These are phyloP conservation scores for Dermochelys coriacea DNA, from an alignment of 2,797 vertebrate species.

Conservation along the genomic window DNA sequence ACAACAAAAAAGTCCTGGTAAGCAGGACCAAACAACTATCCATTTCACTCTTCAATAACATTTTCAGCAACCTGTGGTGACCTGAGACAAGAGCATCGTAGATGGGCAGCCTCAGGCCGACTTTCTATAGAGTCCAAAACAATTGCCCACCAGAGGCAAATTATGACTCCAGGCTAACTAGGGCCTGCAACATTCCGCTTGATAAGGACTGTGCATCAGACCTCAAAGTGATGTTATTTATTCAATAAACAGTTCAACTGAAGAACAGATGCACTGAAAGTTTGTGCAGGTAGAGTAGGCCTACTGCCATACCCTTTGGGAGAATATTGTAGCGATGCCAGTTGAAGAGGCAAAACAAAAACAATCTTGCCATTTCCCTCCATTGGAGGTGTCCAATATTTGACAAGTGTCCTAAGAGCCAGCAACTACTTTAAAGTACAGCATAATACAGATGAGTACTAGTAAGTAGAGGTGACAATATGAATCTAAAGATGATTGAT, in stretches of 20 bases:
- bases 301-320: background rate
- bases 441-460: background rate
- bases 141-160: background rate
- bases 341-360: background rate
- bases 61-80: background rate
- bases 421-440: background rate
- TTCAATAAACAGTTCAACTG: background rate
- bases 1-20: background rate
- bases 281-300: background rate
- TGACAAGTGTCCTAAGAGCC: background rate
- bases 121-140: background rate
- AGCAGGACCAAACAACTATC: background rate
- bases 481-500: background rate
- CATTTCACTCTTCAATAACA: background rate
- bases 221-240: background rate
- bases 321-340: background rate
- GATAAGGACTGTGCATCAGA: background rate
- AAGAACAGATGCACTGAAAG: background rate
- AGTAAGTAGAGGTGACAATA: background rate
- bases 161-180: background rate
- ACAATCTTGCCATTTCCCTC: background rate
- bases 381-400: background rate
- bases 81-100: background rate
- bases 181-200: background rate
- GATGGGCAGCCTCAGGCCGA: background rate